Conservation (phyloP, 2,888 invertebrate genomes). For the Mythimna pallens region DNA sequence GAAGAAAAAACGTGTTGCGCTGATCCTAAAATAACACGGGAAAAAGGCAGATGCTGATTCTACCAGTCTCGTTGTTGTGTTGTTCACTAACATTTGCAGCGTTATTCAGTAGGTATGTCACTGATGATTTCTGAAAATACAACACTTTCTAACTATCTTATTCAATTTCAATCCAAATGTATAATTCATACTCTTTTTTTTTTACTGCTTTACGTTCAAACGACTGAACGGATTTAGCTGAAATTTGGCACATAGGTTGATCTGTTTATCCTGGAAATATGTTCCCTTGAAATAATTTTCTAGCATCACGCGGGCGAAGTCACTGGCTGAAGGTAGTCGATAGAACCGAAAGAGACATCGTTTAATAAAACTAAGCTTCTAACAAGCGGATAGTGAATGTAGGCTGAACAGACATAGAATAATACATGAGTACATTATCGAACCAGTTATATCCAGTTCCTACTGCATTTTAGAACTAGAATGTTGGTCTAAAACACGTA, state of each 20-base stretch:
- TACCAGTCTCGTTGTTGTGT: too few relatives aligned
- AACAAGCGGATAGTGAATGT: slow-evolving; percentile 48
- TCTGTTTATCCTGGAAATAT: too few relatives aligned
- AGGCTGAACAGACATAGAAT: slow-evolving; percentile 49
- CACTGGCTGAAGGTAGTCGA: neutral
- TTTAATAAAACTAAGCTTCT: slow-evolving; percentile 32
- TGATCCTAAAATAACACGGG: too few relatives aligned
- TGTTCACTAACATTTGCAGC: neutral
- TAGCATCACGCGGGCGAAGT: too few relatives aligned
- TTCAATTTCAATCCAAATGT: neutral
- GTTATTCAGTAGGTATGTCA: slow-evolving; percentile 3
- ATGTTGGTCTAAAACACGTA: slow-evolving; percentile 23
- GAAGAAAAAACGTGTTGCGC: too few relatives aligned
- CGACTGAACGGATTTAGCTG: too few relatives aligned
- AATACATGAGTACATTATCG: slow-evolving; percentile 51
- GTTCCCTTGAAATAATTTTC: too few relatives aligned
- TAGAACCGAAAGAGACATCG: slow-evolving; percentile 24
- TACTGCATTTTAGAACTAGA: slow-evolving; percentile 39
- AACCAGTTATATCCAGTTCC: slow-evolving; percentile 31
- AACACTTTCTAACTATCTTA: neutral
- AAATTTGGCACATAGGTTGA: too few relatives aligned
- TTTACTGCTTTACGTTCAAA: too few relatives aligned
- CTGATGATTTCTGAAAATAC: neutral
- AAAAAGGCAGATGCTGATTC: too few relatives aligned
- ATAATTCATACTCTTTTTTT: neutral